Conservation (phyloP, 2,888 invertebrate species). For the Celastrina argiolus region DNA sequence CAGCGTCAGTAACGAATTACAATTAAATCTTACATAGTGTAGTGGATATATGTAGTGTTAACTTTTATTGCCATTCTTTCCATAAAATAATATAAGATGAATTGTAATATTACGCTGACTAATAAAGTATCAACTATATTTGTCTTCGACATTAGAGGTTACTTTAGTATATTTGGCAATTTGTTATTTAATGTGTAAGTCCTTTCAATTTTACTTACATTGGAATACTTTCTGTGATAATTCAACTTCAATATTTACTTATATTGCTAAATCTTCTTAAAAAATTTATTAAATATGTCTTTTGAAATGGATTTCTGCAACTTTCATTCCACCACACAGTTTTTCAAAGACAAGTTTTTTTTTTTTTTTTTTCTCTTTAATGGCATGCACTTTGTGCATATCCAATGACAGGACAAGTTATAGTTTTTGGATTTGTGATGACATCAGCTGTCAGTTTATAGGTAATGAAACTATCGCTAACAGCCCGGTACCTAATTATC, state of each 20-base stretch:
- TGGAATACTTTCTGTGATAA: not conserved
- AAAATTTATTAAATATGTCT: not conserved
- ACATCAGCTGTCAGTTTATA: too few species aligned
- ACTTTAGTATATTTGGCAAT: slow-evolving; percentile 10
- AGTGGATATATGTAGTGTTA: not conserved
- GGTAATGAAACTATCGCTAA: too few species aligned
- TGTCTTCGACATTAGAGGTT: slow-evolving; percentile 8
- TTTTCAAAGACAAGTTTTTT: slow-evolving; percentile 10
- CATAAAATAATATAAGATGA: not conserved
- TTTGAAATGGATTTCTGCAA: not conserved
- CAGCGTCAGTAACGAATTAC: not conserved
- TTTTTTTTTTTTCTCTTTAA: not conserved
- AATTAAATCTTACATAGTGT: not conserved
- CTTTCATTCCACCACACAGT: slow-evolving; percentile 12
- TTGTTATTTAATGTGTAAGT: not conserved
- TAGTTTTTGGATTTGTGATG: too few species aligned
- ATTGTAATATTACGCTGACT: not conserved
- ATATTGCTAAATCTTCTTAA: not conserved
- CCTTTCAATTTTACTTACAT: not conserved
- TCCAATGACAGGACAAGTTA: too few species aligned
- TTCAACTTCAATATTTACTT: not conserved
- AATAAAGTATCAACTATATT: not conserved
- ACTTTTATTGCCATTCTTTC: too few species aligned
- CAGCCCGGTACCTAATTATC: too few species aligned
- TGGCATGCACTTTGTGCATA: too few species aligned